Percentiles rank a stretch among this genome's conserved stretches.
These are phyloP conservation scores for Aphelenchoides besseyi DNA, from an alignment of 1,140 invertebrate genomes.

Conservation along the genomic window DNA sequence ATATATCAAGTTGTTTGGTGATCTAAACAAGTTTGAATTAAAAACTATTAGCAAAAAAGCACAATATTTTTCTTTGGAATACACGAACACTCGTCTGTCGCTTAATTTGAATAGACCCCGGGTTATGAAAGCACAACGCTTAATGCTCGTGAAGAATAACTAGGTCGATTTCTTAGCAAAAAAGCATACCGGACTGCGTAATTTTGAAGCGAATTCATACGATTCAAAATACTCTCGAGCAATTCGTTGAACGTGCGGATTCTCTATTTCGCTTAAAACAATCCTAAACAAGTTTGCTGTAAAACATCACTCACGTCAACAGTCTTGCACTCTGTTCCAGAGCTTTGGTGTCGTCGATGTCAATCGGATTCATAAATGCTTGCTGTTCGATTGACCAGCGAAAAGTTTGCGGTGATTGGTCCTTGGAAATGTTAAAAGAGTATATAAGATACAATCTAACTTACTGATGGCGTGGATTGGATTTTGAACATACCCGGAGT, in stretches of 20 bases:
- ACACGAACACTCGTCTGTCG: no score
- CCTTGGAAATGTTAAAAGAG: no score
- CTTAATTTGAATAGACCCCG: no score
- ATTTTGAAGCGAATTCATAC: not conserved
- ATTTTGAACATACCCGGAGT: not conserved
- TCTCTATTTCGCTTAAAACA: not conserved
- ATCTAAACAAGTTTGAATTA: no score
- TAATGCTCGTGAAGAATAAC: no score
- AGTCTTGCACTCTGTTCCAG: not conserved
- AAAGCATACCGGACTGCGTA: no score
- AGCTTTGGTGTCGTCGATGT: conserved; percentile 3
- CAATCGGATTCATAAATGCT: not conserved
- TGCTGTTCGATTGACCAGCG: conserved; percentile 4
- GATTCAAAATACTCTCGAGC: not conserved
- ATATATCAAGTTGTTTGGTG: no score
- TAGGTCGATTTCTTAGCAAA: no score
- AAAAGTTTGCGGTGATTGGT: not conserved
- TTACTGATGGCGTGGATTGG: not conserved
- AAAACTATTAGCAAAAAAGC: no score
- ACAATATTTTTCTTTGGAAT: no score
- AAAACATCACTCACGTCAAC: not conserved
- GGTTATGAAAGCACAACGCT: no score
- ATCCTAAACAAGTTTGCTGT: not conserved
- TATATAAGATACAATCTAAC: no score
- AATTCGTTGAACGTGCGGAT: not conserved